Evolutionary conservation across 2,113 vertebrate species (phyloP).

Genomic region (Meles meles): DNA sequence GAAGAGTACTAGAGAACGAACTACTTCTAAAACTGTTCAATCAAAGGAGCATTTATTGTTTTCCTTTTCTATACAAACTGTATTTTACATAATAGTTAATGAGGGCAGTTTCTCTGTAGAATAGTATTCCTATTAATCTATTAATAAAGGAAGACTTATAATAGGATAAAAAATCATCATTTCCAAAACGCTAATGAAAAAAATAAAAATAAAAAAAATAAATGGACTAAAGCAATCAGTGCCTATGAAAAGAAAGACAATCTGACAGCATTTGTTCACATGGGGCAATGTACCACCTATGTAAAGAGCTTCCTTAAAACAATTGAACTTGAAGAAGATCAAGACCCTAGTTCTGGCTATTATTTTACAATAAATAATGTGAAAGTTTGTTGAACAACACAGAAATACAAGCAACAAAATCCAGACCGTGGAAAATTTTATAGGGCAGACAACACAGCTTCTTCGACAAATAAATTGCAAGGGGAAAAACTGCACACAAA

Average conservation of each 20-base stretch:
- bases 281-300: background rate
- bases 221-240: background rate
- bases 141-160: background rate
- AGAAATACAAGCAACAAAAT: background rate
- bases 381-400: background rate
- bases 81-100: background rate
- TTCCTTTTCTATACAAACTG: background rate
- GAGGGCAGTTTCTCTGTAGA: background rate
- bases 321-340: background rate
- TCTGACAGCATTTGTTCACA: background rate
- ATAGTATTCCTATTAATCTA: background rate
- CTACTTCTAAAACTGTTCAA: background rate
- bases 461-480: background rate
- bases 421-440: background rate
- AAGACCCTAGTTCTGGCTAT: background rate
- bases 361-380: background rate
- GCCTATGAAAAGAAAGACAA: background rate
- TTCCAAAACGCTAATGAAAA: background rate
- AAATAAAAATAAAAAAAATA: too few relatives aligned
- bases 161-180: background rate
- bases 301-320: background rate
- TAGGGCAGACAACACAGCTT: background rate
- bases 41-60: background rate
- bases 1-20: background rate
- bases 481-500: background rate